These are phyloP conservation scores for Cottoperca gobio DNA, from an alignment of 2,797 vertebrate species.

Conservation along the genomic window DNA sequence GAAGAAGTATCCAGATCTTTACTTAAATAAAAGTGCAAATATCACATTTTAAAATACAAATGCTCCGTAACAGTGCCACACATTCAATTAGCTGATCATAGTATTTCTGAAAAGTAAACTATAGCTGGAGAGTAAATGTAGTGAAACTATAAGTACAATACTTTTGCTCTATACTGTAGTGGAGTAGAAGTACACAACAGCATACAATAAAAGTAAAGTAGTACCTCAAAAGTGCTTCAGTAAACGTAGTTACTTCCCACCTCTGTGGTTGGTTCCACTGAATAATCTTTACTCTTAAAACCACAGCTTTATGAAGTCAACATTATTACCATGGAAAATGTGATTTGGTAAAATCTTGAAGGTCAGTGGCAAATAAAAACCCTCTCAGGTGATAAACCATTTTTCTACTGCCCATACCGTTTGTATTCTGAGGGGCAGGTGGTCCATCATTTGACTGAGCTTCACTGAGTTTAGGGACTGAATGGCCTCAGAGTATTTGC, in stretches of 20 bases:
- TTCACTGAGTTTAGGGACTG: conserved; percentile 49
- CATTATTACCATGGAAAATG: neutral
- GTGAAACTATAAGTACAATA: neutral
- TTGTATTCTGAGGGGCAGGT: conserved; percentile 48
- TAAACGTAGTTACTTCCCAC: neutral
- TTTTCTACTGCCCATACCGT: conserved; percentile 40
- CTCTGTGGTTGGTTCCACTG: neutral
- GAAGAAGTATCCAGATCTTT: neutral
- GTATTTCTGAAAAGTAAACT: neutral
- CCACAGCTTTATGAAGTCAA: conserved; percentile 2
- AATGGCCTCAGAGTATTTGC: conserved; percentile 57
- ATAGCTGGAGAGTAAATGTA: neutral
- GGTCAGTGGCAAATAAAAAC: conserved; percentile 25
- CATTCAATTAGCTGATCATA: neutral
- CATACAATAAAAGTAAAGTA: neutral
- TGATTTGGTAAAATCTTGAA: conserved; percentile 37
- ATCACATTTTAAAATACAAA: neutral
- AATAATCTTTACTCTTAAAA: conserved; percentile 1
- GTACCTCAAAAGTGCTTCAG: neutral
- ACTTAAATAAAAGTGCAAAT: neutral
- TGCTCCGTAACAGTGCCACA: neutral
- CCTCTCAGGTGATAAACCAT: conserved; percentile 35
- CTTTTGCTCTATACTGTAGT: neutral
- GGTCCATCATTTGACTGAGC: conserved; percentile 50
- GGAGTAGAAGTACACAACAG: neutral